These are phyloP conservation scores for Archips xylosteana DNA, from an alignment of 2,888 invertebrate genomes.

Conservation along the genomic window DNA sequence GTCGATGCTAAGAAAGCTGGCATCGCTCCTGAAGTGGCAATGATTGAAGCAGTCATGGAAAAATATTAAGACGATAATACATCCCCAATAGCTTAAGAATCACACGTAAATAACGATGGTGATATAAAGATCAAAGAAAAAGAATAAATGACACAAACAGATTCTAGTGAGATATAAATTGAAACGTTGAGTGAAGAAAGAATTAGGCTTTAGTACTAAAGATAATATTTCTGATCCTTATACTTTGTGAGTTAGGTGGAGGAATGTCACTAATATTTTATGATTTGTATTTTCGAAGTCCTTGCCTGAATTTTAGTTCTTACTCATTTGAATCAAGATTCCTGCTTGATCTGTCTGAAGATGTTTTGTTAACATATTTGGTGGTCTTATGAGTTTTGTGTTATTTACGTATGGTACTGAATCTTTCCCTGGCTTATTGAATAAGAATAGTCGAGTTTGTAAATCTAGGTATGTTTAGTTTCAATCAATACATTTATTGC, in stretches of 20 bases:
- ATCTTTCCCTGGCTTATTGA: background rate
- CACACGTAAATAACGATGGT: background rate
- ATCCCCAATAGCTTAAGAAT: background rate
- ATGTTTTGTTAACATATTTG: too few relatives aligned
- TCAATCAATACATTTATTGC: constrained; percentile 11
- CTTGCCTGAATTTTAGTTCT: too few relatives aligned
- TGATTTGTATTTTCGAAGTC: too few relatives aligned
- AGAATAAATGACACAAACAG: too few relatives aligned
- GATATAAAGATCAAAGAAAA: background rate
- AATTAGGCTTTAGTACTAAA: too few relatives aligned
- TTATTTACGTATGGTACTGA: background rate
- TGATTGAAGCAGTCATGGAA: constrained; percentile 78
- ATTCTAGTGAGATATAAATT: too few relatives aligned
- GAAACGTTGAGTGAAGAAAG: too few relatives aligned
- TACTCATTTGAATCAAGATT: too few relatives aligned
- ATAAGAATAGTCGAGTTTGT: background rate
- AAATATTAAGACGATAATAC: constrained; percentile 56
- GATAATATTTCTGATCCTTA: too few relatives aligned
- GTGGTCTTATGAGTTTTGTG: background rate
- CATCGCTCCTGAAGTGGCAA: constrained; percentile 76
- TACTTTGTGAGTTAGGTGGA: too few relatives aligned
- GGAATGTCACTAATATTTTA: too few relatives aligned
- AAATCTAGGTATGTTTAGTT: background rate
- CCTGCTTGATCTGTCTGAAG: too few relatives aligned
- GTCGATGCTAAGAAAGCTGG: constrained; percentile 65